A percentile compares a stretch with the other conserved stretches of the same genome.
phyloP scores from a whole-genome alignment of 2,888 invertebrate species.

The Cephus pulcher region DNA sequence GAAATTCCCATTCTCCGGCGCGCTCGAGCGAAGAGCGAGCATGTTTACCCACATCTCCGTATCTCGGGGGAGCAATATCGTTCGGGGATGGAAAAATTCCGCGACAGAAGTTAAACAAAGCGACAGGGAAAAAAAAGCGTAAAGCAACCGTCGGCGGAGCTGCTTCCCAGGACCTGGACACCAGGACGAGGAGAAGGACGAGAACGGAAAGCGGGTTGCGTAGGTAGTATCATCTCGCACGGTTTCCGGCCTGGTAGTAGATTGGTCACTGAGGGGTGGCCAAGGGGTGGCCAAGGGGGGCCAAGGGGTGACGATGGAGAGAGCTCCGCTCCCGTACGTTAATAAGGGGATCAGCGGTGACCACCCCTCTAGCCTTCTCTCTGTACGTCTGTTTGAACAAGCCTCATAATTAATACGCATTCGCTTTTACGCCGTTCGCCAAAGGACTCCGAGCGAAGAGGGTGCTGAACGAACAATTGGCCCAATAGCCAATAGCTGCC shows the following conservation, averaged over 20 bases:
- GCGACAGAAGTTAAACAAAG: constrained; percentile 64
- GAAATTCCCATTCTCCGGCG: not conserved
- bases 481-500: not conserved
- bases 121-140: constrained; percentile 34
- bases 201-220: constrained; percentile 30
- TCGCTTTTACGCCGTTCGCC: constrained; percentile 40
- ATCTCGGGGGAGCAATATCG: constrained; percentile 62
- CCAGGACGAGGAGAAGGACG: constrained; percentile 20
- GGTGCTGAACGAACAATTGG: not conserved
- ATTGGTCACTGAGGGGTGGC: not conserved
- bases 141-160: not conserved
- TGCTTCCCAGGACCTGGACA: not conserved
- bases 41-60: constrained; percentile 14
- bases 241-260: not conserved
- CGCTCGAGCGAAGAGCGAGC: not conserved
- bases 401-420: constrained; percentile 65
- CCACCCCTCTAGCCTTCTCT: constrained; percentile 37
- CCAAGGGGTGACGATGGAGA: constrained; percentile 16
- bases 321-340: constrained; percentile 37
- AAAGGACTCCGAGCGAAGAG: not conserved
- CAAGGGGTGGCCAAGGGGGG: constrained; percentile 2
- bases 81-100: constrained; percentile 56
- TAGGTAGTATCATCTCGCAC: not conserved
- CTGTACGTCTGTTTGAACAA: constrained; percentile 62
- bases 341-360: constrained; percentile 51